Conservation (phyloP, 2,113 vertebrate genomes). For the Chaetops frenatus region DNA sequence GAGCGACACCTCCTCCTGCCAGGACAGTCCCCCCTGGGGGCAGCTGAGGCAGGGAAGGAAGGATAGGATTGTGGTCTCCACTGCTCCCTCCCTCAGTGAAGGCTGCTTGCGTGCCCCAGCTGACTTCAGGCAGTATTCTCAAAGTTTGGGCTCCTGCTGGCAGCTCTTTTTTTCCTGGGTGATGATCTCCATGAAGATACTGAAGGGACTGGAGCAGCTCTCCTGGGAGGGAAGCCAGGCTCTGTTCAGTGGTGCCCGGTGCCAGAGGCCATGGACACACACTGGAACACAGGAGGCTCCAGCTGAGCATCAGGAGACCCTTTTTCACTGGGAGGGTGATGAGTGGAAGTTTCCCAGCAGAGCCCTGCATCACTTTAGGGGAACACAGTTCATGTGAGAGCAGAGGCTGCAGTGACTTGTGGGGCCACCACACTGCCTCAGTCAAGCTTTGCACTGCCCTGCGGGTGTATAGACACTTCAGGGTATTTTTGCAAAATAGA, state of each 20-base stretch:
- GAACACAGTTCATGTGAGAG: neutral
- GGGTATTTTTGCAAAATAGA: neutral
- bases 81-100: neutral
- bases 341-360: neutral
- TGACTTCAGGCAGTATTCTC: too few species aligned
- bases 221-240: neutral
- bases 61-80: accelerated
- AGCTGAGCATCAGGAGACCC: neutral
- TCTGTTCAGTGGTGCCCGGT: neutral
- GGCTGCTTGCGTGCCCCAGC: neutral
- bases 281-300: neutral
- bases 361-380: accelerated
- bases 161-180: neutral
- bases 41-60: accelerated
- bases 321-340: neutral
- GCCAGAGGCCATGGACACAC: neutral
- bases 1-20: accelerated
- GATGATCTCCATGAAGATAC: accelerated
- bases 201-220: neutral
- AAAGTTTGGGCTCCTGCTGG: neutral
- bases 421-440: neutral
- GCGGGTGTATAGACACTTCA: accelerated
- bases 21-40: neutral
- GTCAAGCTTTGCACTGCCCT: neutral
- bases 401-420: neutral